A percentile compares a stretch with the other conserved stretches of the same genome.
These are phyloP conservation scores for Drosophila athabasca DNA, from an alignment of 1,140 invertebrate species.

Conservation along the genomic window DNA sequence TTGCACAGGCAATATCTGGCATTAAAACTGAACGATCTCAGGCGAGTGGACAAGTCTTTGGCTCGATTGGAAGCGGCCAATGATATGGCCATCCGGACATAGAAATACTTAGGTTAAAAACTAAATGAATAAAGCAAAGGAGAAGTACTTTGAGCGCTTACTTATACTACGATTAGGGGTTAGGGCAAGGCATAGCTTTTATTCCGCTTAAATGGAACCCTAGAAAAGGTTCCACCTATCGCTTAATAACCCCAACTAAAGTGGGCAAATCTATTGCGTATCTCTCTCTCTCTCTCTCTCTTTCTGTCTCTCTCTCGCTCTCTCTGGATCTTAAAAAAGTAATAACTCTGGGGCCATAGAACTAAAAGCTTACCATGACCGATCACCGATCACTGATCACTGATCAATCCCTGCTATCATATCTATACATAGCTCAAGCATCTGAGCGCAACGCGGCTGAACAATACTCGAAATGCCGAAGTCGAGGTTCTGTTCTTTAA, in stretches of 20 bases:
- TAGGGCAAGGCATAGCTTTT: too few relatives aligned
- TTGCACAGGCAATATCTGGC: slow-evolving; percentile 92
- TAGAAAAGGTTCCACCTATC: background rate
- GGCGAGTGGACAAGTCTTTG: slow-evolving; percentile 55
- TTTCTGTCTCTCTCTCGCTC: background rate
- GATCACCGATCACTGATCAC: too few relatives aligned
- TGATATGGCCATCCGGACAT: slow-evolving; percentile 47
- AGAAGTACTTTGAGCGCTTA: background rate
- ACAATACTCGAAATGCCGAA: slow-evolving; percentile 90
- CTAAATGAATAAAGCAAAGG: slow-evolving; percentile 19
- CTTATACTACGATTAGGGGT: background rate
- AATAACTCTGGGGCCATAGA: background rate
- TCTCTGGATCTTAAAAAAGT: background rate
- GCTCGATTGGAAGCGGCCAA: slow-evolving; percentile 29
- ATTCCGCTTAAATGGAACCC: background rate
- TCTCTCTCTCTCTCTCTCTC: background rate
- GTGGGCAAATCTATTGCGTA: background rate
- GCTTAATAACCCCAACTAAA: slow-evolving; percentile 20
- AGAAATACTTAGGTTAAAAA: slow-evolving; percentile 1
- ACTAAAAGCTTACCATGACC: background rate
- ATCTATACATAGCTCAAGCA: slow-evolving; percentile 48
- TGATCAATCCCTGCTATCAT: slow-evolving; percentile 6
- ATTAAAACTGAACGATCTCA: slow-evolving; percentile 71
- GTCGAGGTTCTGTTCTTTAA: slow-evolving; percentile 89
- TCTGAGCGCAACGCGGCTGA: slow-evolving; percentile 85